Evolutionary conservation across 2,113 vertebrate genomes (phyloP), one percentile per base, ranked within the genome.

Genomic region (Lampris megalopsis): DNA sequence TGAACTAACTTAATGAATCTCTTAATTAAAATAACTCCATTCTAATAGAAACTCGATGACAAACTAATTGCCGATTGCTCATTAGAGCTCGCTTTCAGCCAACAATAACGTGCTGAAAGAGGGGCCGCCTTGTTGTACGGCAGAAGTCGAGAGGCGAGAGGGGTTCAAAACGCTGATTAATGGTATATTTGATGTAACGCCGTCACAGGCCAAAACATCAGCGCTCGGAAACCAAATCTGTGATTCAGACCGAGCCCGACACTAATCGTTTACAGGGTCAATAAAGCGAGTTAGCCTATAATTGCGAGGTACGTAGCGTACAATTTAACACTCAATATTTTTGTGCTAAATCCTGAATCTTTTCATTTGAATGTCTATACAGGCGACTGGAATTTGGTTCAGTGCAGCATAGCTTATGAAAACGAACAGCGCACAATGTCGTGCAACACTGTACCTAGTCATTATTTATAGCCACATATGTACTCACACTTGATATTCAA

Each of bases 11-110:
- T 90, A 89, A 91, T 92, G 86, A 86, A 90, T 90, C 38, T 85
- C 68, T 92, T 92, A 92, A 92, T 93, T 92, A 92, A 90, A 88
- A 75, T 52, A 85, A 83, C 80, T 83, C 84, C 77, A 58, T 71
- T 83, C 75, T 75, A 79, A 86, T 87, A 81, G 68, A 84, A 85
- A 84, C 37, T 7, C 64, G 81, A 67, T 82, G 73, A 79, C 76
- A 84, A 77, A 86, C 82, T 88, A 80, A 85, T 79, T 69, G 73
- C 77, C 58, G 80, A 87, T 90, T 82, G 75, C 63, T 83, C 75
- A 82, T 81, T 80, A 73, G 50, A 65, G 78, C 37, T 77, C 38
- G 62, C 60, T 76, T 80, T 82, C 50, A 56, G 67, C 41, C 68
- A 66, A 86, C 57, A 76, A 50, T 84, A 60, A 80, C 1, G 41